Base-by-base conservation (phyloP, 2,888 invertebrate species). In the Octonoba sinensis region DNA sequence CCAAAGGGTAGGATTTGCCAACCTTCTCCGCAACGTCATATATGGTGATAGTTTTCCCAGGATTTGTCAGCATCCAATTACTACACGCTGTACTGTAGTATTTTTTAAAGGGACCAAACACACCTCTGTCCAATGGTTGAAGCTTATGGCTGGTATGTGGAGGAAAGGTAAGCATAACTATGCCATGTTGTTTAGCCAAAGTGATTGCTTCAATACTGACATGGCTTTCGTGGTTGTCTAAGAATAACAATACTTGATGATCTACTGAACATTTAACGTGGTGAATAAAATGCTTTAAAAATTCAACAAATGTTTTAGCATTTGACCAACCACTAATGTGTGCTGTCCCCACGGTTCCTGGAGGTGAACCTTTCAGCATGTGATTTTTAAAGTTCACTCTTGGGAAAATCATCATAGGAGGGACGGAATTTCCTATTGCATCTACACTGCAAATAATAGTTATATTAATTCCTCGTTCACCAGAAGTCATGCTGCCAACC, bases 331-430 rank as follows among this genome's bases (percentile, higher is more conserved):
- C 74, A 54, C 24, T 64, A 56, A 56, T 18, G 24, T 65, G 46
- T 84, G 82, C 69, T 85, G 84, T 13, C 54, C 88, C 91, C 93
- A 91, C 87, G 92, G 92, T n/a, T 87, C 88, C 88, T 93, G 93
- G 36, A 92, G 91, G 56, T 89, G 89, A 24, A 89, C 88, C 0
- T 93, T 93, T 0, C 93, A 94, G 6, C 93, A 93, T 1, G 90
- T 89, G 1, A 44, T 86, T 79, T 64, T 92, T 92, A 87, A 92
- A 92, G 1, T 89, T 91, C 59, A 86, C 85, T 16, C 87, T 83
- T 1, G 88, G 88, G 85, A 88, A 88, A 13, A 88, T 83, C n/a
- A 89, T 85, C 57, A 87, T 86, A 6, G 89, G 89, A 36, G 88
- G 87, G 72, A 88, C 83, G 22, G 82, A 83, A 77, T 86, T 87